Conservation (phyloP, 2,113 vertebrate genomes). For the Meleagris gallopavo region DNA sequence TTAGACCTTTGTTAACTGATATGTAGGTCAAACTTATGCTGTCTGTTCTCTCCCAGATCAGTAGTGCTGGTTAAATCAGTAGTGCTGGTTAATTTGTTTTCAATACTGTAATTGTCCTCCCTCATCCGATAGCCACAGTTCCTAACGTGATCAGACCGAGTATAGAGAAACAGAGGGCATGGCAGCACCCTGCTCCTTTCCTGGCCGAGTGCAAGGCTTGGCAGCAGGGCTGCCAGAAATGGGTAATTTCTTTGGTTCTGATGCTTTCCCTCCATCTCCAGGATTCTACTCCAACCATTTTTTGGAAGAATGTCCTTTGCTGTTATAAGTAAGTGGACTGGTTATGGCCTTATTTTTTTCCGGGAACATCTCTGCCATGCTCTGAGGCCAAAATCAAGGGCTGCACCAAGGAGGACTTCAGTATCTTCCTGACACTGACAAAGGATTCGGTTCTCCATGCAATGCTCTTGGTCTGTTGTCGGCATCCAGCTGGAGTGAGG, state of each 20-base stretch:
- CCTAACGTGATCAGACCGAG: neutral
- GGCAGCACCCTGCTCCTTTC: neutral
- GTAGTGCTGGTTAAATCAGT: neutral
- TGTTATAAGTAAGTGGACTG: neutral
- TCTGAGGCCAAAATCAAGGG: neutral
- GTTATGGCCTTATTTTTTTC: neutral
- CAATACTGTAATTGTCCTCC: neutral
- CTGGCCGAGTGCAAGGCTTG: neutral
- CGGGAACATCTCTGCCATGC: neutral
- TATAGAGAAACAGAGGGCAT: neutral
- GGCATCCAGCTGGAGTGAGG: neutral
- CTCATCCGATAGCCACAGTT: fast-evolving
- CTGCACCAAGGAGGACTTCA: neutral
- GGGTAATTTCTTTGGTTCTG: neutral
- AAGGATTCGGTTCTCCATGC: neutral
- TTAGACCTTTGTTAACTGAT: neutral
- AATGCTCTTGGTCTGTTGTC: neutral
- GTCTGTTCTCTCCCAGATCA: neutral
- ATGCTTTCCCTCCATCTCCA: neutral
- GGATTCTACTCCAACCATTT: neutral
- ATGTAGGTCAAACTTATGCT: neutral
- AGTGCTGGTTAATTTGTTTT: neutral
- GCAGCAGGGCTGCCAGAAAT: neutral
- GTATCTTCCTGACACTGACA: neutral
- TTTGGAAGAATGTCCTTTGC: neutral